Conservation (phyloP, 2,888 invertebrate species). For the Tiphia femorata region DNA sequence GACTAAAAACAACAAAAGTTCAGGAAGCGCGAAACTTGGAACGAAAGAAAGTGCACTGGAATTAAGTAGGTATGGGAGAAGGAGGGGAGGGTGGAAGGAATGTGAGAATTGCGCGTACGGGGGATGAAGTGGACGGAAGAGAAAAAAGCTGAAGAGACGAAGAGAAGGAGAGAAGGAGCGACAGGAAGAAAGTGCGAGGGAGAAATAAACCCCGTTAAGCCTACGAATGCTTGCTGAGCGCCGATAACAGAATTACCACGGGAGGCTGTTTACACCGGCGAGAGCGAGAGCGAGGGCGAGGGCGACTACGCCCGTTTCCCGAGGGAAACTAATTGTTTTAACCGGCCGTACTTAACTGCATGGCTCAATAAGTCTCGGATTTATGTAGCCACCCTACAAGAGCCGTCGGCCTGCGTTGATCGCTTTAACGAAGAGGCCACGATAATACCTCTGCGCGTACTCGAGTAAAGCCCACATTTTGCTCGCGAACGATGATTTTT, state of each 20-base stretch:
- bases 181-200: not conserved
- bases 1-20: too few species aligned
- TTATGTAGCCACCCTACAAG: conserved; percentile 38
- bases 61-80: not conserved
- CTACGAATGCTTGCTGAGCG: conserved; percentile 47
- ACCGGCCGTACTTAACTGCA: conserved; percentile 42
- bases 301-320: conserved; percentile 32
- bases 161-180: not conserved
- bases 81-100: not conserved
- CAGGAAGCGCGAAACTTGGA: too few species aligned
- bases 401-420: conserved; percentile 22
- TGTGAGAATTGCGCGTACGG: not conserved
- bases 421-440: conserved; percentile 24
- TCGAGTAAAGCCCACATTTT: too few species aligned
- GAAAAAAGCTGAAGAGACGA: not conserved
- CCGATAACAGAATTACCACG: conserved; percentile 59
- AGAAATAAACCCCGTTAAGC: conserved; percentile 43
- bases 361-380: conserved; percentile 49
- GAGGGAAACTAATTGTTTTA: conserved; percentile 48
- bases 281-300: too few species aligned
- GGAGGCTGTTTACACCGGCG: conserved; percentile 44
- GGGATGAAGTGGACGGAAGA: not conserved
- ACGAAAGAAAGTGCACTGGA: too few species aligned
- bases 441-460: too few species aligned
- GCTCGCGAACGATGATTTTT: too few species aligned